Evolutionary conservation across 2,113 vertebrate species (phyloP).

Genomic region (Romanogobio albipinnatus): DNA sequence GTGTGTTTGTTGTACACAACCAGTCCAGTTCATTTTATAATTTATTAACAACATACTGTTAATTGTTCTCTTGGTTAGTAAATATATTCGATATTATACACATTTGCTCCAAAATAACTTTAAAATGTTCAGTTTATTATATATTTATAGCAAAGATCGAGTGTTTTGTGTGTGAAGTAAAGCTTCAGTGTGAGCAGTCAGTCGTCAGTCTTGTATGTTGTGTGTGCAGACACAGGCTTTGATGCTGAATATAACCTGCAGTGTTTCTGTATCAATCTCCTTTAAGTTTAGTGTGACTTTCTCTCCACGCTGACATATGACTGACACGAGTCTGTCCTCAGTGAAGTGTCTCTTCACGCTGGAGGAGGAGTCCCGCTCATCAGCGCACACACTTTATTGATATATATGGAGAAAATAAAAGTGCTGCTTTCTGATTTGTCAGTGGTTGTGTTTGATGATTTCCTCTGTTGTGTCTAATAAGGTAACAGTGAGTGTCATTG

Average conservation of each 20-base stretch:
- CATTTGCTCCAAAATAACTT: neutral
- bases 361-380: no score
- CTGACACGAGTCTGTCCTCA: no score
- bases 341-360: no score
- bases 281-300: neutral
- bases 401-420: no score
- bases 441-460: no score
- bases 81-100: neutral
- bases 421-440: no score
- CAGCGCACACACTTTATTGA: no score
- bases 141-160: neutral
- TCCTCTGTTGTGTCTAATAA: no score
- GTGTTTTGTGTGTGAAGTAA: no score
- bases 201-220: neutral
- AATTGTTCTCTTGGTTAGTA: neutral
- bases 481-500: constrained; percentile 27
- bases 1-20: neutral
- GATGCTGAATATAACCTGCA: neutral
- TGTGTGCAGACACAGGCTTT: neutral
- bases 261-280: neutral
- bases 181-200: no score
- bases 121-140: neutral
- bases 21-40: neutral
- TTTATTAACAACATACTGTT: neutral
- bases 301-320: neutral